phyloP scores from a whole-genome alignment of 2,113 vertebrate species.

The Shinisaurus crocodilurus region DNA sequence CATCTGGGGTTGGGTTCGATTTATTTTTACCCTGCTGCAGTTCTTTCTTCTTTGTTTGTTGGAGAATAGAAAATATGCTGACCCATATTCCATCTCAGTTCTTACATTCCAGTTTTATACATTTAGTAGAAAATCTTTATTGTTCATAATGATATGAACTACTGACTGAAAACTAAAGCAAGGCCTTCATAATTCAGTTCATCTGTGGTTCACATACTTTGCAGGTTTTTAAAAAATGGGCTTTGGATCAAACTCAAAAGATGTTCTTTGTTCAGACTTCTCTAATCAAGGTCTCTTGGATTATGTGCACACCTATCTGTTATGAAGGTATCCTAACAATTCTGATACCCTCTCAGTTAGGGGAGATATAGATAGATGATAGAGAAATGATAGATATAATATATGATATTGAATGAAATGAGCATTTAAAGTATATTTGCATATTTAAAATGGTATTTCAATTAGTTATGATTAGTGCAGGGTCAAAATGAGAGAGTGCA shows the following conservation, averaged over 20 bases:
- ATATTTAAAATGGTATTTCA: background rate
- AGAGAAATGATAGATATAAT: background rate
- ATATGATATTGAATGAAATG: background rate
- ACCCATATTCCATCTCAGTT: background rate
- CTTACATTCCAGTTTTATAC: background rate
- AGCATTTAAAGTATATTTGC: background rate
- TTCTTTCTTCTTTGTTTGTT: constrained; percentile 33
- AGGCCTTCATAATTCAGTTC: constrained; percentile 24
- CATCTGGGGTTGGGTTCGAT: constrained; percentile 34
- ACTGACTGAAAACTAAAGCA: constrained; percentile 24
- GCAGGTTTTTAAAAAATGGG: background rate
- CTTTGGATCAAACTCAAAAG: background rate
- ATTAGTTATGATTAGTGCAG: background rate
- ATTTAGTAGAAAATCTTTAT: constrained; percentile 36
- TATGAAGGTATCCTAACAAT: background rate
- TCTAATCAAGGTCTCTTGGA: background rate
- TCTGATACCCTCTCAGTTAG: background rate
- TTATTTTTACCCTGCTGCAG: constrained; percentile 9
- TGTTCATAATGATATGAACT: background rate
- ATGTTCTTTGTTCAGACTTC: background rate
- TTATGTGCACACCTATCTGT: background rate
- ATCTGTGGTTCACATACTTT: background rate
- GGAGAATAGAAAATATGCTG: background rate
- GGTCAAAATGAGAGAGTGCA: background rate
- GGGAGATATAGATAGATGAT: no score